A percentile compares a stretch with the other conserved stretches of the same genome.
Evolutionary conservation across 1,140 invertebrate genomes (phyloP).

Genomic region (Rhynchophorus ferrugineus): DNA sequence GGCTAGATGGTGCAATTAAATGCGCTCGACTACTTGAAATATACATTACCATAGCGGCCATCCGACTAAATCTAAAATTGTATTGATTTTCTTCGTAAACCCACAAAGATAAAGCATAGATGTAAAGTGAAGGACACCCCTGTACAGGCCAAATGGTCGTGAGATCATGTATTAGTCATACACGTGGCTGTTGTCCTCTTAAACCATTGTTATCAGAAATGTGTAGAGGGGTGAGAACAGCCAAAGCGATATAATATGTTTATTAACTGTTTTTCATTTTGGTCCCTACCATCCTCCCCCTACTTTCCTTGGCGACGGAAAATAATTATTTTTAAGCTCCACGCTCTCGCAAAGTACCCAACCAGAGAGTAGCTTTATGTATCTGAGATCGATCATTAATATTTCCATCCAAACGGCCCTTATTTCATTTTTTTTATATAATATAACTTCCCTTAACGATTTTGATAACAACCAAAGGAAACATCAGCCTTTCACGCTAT

Average conservation of each 20-base stretch:
- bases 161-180: conserved; percentile 20
- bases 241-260: conserved; percentile 23
- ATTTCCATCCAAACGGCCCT: conserved; percentile 9
- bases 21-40: too few relatives aligned
- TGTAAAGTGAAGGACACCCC: too few relatives aligned
- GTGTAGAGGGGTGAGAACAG: conserved; percentile 17
- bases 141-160: conserved; percentile 2
- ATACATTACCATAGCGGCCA: too few relatives aligned
- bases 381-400: conserved; percentile 20
- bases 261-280: conserved; percentile 24
- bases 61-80: too few relatives aligned
- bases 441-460: conserved; percentile 19
- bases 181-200: conserved; percentile 21
- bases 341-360: too few relatives aligned
- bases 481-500: conserved; percentile 3
- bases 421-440: conserved; percentile 13
- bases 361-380: conserved; percentile 6
- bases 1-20: too few relatives aligned
- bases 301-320: not conserved
- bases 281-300: not conserved
- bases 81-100: too few relatives aligned
- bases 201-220: conserved; percentile 23
- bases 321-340: conserved; percentile 15
- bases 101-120: too few relatives aligned
- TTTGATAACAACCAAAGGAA: conserved; percentile 12